Percentiles rank a stretch among this genome's conserved stretches.
These are phyloP conservation scores for Phoeniculus purpureus DNA, from an alignment of 2,797 vertebrate species.

Conservation along the genomic window DNA sequence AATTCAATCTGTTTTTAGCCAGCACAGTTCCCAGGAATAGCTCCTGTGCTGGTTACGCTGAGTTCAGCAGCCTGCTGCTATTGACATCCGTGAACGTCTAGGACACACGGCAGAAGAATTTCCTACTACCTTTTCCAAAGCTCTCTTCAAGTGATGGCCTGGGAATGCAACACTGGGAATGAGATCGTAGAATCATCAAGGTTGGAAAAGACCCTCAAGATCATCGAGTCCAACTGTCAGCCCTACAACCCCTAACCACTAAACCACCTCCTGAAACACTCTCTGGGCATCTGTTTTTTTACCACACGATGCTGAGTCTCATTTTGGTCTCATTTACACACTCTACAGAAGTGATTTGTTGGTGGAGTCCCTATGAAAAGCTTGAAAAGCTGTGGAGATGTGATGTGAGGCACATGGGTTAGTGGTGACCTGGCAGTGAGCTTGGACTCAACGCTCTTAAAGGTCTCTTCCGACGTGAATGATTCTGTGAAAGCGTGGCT, in stretches of 20 bases:
- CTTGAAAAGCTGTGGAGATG: too few relatives aligned
- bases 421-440: too few relatives aligned
- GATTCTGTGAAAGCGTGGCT: too few relatives aligned
- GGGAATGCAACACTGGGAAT: not conserved
- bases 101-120: constrained; percentile 48
- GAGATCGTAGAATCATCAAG: not conserved
- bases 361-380: too few relatives aligned
- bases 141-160: not conserved
- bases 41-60: constrained; percentile 71
- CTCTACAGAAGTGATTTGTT: not conserved
- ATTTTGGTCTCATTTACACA: constrained; percentile 1
- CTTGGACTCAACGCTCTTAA: too few relatives aligned
- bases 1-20: constrained; percentile 44
- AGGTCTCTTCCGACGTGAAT: too few relatives aligned
- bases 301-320: not conserved
- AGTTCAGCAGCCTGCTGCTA: constrained; percentile 80
- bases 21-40: constrained; percentile 26
- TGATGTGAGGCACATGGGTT: too few relatives aligned
- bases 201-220: too few relatives aligned
- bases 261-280: not conserved
- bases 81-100: constrained; percentile 79
- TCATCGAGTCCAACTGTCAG: too few relatives aligned
- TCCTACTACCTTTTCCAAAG: constrained; percentile 32
- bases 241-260: too few relatives aligned
- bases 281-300: not conserved